These are phyloP conservation scores for Dryocosmus kuriphilus DNA, from an alignment of 2,888 invertebrate genomes.

Conservation along the genomic window DNA sequence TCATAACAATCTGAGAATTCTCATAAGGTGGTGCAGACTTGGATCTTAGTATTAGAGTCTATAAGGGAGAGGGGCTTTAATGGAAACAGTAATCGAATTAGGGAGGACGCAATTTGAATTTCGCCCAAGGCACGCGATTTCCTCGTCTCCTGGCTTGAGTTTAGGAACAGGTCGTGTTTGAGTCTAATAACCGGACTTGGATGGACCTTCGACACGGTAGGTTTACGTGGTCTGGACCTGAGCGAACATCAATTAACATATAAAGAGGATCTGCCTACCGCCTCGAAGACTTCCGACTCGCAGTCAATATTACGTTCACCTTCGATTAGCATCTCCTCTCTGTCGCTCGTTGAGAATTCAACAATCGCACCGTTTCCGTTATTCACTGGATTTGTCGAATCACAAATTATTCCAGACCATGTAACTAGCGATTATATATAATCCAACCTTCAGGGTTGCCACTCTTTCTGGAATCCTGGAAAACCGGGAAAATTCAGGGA, in stretches of 20 bases:
- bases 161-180: neutral
- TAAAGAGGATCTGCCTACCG: conserved; percentile 31
- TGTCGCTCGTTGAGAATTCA: conserved; percentile 13
- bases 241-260: conserved; percentile 33
- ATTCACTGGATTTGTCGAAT: conserved; percentile 5
- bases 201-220: conserved; percentile 16
- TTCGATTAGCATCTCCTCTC: conserved; percentile 11
- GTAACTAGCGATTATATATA: conserved; percentile 7
- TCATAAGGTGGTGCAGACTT: neutral
- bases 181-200: conserved; percentile 16
- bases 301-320: conserved; percentile 10
- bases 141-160: neutral
- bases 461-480: too few relatives aligned
- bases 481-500: too few relatives aligned
- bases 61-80: neutral
- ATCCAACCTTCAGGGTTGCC: too few relatives aligned
- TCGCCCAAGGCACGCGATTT: conserved; percentile 6
- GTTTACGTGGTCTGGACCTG: conserved; percentile 48
- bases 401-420: conserved; percentile 4
- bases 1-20: neutral
- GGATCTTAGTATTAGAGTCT: too few relatives aligned
- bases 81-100: neutral
- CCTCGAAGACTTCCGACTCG: conserved; percentile 21
- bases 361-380: conserved; percentile 5
- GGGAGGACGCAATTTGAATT: neutral